phyloP scores from a whole-genome alignment of 2,888 invertebrate species.

The Erebia epiphron region DNA sequence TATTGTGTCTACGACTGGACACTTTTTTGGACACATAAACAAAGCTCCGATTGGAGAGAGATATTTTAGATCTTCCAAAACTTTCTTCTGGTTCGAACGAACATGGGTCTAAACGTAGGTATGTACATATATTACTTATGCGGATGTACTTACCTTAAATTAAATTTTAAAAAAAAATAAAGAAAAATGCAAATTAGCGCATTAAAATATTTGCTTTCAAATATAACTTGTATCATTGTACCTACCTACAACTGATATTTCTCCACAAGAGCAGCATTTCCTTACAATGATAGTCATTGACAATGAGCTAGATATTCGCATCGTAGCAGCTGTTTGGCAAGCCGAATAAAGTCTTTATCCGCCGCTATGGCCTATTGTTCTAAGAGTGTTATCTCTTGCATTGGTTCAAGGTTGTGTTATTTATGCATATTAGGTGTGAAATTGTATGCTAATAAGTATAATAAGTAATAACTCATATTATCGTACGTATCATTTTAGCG shows the following conservation, averaged over 20 bases:
- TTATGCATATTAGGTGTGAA: constrained; percentile 36
- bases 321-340: constrained; percentile 25
- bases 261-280: constrained; percentile 23
- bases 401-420: constrained; percentile 44
- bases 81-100: neutral
- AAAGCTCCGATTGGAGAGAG: neutral
- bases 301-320: constrained; percentile 22
- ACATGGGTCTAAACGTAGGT: neutral
- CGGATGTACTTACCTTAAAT: too few relatives aligned
- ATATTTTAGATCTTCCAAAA: neutral
- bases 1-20: neutral
- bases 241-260: neutral
- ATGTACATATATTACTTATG: too few relatives aligned
- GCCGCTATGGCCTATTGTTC: constrained; percentile 36
- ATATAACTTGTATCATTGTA: too few relatives aligned
- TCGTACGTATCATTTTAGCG: neutral
- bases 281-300: constrained; percentile 22
- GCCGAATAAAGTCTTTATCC: constrained; percentile 29
- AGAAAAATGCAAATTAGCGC: too few relatives aligned
- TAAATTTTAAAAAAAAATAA: too few relatives aligned
- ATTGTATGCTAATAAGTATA: constrained; percentile 22
- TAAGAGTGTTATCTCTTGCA: constrained; percentile 31
- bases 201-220: neutral
- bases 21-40: neutral
- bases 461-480: constrained; percentile 5